Percentiles rank a stretch among this genome's conserved stretches.
Conservation (phyloP, 1,140 invertebrate genomes). For the Orussus abietinus region DNA sequence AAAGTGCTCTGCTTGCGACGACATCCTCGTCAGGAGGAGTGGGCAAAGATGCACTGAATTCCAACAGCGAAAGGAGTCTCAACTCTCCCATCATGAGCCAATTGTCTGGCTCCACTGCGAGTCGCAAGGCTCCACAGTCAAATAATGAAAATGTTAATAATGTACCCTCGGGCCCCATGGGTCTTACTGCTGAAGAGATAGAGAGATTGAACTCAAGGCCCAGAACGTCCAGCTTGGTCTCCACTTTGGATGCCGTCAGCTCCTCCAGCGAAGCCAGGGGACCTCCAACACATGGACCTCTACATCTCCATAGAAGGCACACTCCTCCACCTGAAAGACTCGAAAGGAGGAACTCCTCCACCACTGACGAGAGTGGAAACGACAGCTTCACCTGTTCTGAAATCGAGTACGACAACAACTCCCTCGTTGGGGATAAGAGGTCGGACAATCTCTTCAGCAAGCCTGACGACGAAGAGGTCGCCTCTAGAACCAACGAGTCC, state of each 20-base stretch:
- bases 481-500: conserved; percentile 38
- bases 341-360: conserved; percentile 73
- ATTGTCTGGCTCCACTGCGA: conserved; percentile 74
- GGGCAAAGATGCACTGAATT: conserved; percentile 77
- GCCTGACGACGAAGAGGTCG: conserved; percentile 59
- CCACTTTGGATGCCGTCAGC: conserved; percentile 87
- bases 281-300: conserved; percentile 56
- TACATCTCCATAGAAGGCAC: conserved; percentile 61
- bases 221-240: conserved; percentile 82
- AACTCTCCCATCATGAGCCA: conserved; percentile 90
- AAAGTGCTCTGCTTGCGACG: conserved; percentile 81
- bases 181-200: conserved; percentile 88
- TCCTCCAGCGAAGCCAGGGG: conserved; percentile 82
- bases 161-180: conserved; percentile 65
- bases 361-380: conserved; percentile 91
- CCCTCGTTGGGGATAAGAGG: conserved; percentile 72
- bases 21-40: conserved; percentile 81
- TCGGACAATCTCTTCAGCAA: conserved; percentile 69
- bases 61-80: conserved; percentile 83
- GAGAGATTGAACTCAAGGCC: conserved; percentile 84
- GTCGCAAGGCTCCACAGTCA: conserved; percentile 59
- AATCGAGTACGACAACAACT: conserved; percentile 93
- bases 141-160: conserved; percentile 54
- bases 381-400: conserved; percentile 98
- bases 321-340: conserved; percentile 63